Base-by-base conservation (phyloP, 2,888 invertebrate species). In the Leistus spinibarbis region DNA sequence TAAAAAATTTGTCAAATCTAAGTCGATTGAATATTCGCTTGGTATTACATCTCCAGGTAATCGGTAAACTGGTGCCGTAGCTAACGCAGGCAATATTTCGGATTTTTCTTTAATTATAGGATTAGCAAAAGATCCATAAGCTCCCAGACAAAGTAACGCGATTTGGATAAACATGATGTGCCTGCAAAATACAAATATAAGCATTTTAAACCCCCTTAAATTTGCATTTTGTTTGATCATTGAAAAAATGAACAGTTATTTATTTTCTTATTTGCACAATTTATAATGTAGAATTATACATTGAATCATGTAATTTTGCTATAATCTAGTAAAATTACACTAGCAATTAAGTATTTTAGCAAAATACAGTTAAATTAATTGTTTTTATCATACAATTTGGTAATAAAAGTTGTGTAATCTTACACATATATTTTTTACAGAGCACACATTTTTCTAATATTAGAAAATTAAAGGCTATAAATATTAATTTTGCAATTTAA, bases 11-110 rank as follows among this genome's bases (percentile, higher is more conserved):
- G 22, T 64, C 64, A 57, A 56, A 68, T 65, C 60, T 23, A 64
- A 57, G 23, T 54, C 16, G 40, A 68, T 56, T 75, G 75, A 22
- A 64, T 75, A 68, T 24, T 72, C 62, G 19, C n/a, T 72, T 77
- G 79, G 10, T 9, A 66, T 24, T 10, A 17, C 23, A 40, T 77
- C 73, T 3, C 64, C 72, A 3, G 72, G 65, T 24, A 72, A 56
- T 19, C 63, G 20, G 19, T 65, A 72, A 16, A 40, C 62, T 71
- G 20, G 10, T 24, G 5, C 0, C 7, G 60, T 27, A 19, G 57
- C 23, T 16, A 69, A 16, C 3, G 27, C 13, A 20, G 7, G 27
- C n/a, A 69, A 24, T 24, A 54, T 40, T 4, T 40, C 40, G 7
- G 7, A 7, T 3, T 40, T 40, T 5, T 1, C 40, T 40, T 40